Conservation (phyloP, 2,113 vertebrate genomes). For the Nothobranchius kuhntae region DNA sequence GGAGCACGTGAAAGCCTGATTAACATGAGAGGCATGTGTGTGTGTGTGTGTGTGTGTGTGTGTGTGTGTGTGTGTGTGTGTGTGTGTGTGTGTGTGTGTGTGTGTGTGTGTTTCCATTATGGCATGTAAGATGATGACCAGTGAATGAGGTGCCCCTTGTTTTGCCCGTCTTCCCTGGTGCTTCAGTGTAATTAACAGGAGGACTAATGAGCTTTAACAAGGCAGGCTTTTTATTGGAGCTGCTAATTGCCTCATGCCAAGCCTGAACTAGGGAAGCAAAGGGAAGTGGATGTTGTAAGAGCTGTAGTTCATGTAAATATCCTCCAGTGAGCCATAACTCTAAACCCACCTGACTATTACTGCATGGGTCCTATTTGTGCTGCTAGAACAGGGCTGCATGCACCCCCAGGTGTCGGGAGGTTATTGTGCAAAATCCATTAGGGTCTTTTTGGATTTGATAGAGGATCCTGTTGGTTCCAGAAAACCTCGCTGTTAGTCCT, state of each 20-base stretch:
- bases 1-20: slow-evolving; percentile 48
- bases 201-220: slow-evolving; percentile 60
- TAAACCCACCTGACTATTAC: not conserved
- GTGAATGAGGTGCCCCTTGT: slow-evolving; percentile 36
- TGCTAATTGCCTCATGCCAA: slow-evolving; percentile 53
- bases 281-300: slow-evolving; percentile 4
- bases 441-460: not conserved
- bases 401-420: not conserved
- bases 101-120: slow-evolving; percentile 17
- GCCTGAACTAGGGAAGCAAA: slow-evolving; percentile 23
- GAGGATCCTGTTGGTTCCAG: not conserved
- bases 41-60: slow-evolving; percentile 22
- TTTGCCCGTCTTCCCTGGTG: slow-evolving; percentile 43
- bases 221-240: slow-evolving; percentile 62
- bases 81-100: slow-evolving; percentile 21
- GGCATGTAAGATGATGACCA: slow-evolving; percentile 25
- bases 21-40: slow-evolving; percentile 44
- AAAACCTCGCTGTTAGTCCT: not conserved
- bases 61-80: slow-evolving; percentile 18
- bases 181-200: slow-evolving; percentile 59
- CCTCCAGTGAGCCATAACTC: not conserved
- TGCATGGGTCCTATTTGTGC: not conserved
- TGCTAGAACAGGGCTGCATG: not conserved
- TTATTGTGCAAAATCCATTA: not conserved
- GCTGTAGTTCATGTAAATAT: not conserved